These are phyloP conservation scores for Alitta virens DNA, from an alignment of 2,888 invertebrate genomes.

Conservation along the genomic window DNA sequence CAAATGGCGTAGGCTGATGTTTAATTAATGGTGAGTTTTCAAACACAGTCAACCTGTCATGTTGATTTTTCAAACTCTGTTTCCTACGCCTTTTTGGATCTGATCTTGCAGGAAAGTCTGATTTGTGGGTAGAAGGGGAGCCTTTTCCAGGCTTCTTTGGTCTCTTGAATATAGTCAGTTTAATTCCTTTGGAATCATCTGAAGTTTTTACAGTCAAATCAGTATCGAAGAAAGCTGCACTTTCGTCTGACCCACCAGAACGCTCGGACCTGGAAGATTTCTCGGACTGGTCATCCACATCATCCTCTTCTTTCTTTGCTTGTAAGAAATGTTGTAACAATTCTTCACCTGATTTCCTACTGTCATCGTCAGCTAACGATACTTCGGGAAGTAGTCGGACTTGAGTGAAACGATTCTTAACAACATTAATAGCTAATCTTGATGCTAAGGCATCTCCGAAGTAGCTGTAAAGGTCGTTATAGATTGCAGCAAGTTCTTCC, in stretches of 20 bases:
- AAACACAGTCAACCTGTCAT: constrained; percentile 1
- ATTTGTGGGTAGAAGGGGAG: background rate
- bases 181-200: constrained; percentile 52
- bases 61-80: background rate
- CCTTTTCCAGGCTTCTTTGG: constrained; percentile 18
- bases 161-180: constrained; percentile 45
- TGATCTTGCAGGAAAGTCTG: background rate
- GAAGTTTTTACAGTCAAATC: constrained; percentile 43
- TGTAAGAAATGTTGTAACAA: constrained; percentile 46
- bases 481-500: constrained; percentile 30
- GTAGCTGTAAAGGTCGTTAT: constrained; percentile 45
- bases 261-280: constrained; percentile 22
- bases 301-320: constrained; percentile 11
- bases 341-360: constrained; percentile 47
- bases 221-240: constrained; percentile 21
- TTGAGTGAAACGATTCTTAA: constrained; percentile 22
- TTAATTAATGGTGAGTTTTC: background rate
- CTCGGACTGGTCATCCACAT: constrained; percentile 25
- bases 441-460: constrained; percentile 53
- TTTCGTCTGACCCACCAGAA: constrained; percentile 28
- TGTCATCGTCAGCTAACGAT: constrained; percentile 38
- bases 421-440: constrained; percentile 38
- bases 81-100: background rate
- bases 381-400: constrained; percentile 36
- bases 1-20: constrained; percentile 3